phyloP scores from a whole-genome alignment of 2,113 vertebrate genomes.

The Ptilorrhoa leucosticta region DNA sequence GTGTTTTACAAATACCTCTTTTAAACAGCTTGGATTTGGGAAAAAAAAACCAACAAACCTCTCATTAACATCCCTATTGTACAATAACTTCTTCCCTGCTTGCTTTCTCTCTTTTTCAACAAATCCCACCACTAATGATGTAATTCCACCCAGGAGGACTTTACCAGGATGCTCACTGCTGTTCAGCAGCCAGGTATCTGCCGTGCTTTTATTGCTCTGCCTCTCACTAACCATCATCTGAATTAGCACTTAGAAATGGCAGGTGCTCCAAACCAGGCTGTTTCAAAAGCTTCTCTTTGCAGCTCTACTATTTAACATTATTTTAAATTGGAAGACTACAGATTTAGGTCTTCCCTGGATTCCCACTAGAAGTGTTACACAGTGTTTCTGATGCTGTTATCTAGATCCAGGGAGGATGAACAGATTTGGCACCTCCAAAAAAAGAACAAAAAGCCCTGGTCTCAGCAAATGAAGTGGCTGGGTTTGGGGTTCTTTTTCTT shows the following conservation, averaged over 20 bases:
- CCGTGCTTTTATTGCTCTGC: background rate
- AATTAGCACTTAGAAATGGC: background rate
- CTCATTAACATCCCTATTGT: background rate
- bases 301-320: conserved; percentile 17
- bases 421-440: conserved; percentile 48
- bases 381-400: conserved; percentile 25
- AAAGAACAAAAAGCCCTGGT: conserved; percentile 38
- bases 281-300: background rate
- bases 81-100: background rate
- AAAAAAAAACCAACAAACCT: background rate
- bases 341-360: conserved; percentile 40
- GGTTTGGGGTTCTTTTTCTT: background rate
- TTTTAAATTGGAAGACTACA: conserved; percentile 13
- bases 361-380: conserved; percentile 30
- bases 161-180: background rate
- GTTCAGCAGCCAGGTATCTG: background rate
- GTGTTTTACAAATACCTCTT: background rate
- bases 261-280: background rate
- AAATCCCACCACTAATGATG: background rate
- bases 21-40: background rate
- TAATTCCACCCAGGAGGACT: background rate
- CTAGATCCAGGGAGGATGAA: conserved; percentile 22
- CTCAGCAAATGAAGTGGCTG: background rate
- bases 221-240: background rate
- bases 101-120: background rate